phyloP scores from a whole-genome alignment of 2,888 invertebrate species.

The Noctua janthe region DNA sequence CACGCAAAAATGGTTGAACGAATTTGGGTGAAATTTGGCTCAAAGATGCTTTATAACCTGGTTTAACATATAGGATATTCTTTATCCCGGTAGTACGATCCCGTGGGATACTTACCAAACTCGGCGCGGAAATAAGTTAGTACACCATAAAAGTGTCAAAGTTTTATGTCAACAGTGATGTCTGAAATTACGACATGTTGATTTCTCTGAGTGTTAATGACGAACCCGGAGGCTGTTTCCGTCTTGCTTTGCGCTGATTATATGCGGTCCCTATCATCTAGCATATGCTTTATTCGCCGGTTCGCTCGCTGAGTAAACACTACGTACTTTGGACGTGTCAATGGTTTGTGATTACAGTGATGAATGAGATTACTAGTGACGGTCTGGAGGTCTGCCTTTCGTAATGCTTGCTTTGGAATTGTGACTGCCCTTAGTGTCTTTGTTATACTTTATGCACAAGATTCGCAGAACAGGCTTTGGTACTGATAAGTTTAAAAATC shows the following conservation, averaged over 20 bases:
- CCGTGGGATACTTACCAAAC: too few relatives aligned
- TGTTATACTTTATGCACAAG: background rate
- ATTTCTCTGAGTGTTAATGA: conserved; percentile 49
- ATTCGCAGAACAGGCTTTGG: background rate
- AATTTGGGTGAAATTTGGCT: too few relatives aligned
- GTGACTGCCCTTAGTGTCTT: background rate
- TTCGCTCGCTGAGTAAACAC: conserved; percentile 19
- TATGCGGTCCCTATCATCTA: conserved; percentile 15
- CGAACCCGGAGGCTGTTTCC: conserved; percentile 55
- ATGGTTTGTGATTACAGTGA: conserved; percentile 20
- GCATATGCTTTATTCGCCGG: background rate
- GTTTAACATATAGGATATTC: too few relatives aligned
- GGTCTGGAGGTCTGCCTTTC: background rate
- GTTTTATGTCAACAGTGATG: conserved; percentile 15
- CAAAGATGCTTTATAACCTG: too few relatives aligned
- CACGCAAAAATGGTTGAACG: too few relatives aligned
- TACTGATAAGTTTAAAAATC: too few relatives aligned
- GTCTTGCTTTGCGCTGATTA: conserved; percentile 57
- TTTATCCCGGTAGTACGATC: too few relatives aligned
- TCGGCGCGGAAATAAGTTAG: too few relatives aligned
- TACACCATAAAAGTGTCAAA: background rate
- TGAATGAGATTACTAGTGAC: background rate
- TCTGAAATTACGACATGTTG: conserved; percentile 9
- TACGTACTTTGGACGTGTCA: conserved; percentile 21
- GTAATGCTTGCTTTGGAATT: background rate